Base-by-base conservation (phyloP, 2,113 vertebrate species). In the Dendrocopos noguchii region DNA sequence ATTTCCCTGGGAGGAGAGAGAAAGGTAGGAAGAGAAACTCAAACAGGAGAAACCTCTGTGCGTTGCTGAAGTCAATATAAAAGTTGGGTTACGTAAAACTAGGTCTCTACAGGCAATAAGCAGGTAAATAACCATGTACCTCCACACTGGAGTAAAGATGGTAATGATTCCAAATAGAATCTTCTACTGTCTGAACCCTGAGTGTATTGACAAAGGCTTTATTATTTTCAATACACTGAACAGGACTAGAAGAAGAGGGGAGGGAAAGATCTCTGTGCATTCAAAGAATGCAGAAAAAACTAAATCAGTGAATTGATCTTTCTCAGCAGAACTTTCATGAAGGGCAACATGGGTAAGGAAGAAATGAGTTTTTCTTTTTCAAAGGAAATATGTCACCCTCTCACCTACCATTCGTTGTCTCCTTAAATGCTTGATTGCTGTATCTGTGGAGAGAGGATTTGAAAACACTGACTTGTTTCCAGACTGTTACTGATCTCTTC, bases 371-470 rank as follows among this genome's bases (percentile, higher is more conserved):
- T 88, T 83, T 39, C 64, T 84, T 93, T 91, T 44, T n/a, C 3
- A 86, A 90, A 83, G 64, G 60, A 80, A 65, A 90, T 91, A 80
- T 85, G 74, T 79, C 57, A 83, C 15, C 47, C 52, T 63, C 66
- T 91, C 61, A 56, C 68, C 76, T 61, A 27, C 47, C 36, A 56
- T 90, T 90, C 57, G 53, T 71, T 57, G 83, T 90, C 82, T 87
- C 73, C 25, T 65, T 52, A 75, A 90, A 31, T 31, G 67, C 36
- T 92, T 88, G 83, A 88, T 94, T 96, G 80, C 77, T 80, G 7
- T 42, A 29, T 64, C 47, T 91, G 87, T 52, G 24, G 50, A 52
- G 12, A 52, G 63, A 75, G 56, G 44, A 28, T 61, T 74, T 77
- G 61, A 93, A 74, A 81, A 86, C 27, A 71, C 50, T 52, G 59